Percentiles rank a stretch among this genome's conserved stretches.
Evolutionary conservation across 2,888 invertebrate species (phyloP).

Genomic region (Rhamnusium bicolor): DNA sequence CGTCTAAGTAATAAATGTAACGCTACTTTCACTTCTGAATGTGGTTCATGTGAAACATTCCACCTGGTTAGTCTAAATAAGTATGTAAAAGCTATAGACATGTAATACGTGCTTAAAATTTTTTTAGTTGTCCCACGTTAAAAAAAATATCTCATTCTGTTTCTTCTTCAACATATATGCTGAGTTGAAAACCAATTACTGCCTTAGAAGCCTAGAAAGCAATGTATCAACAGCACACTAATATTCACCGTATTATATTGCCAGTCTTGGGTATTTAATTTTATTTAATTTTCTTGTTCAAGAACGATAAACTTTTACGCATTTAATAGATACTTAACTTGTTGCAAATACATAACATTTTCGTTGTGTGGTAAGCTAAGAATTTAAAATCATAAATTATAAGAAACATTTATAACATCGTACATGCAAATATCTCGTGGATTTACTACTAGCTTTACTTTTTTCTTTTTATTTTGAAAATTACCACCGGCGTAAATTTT

Average conservation of each 20-base stretch:
- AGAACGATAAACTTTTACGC: conserved; percentile 7
- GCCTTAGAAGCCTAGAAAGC: no score
- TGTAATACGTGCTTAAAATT: no score
- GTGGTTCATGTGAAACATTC: background rate
- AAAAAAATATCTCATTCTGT: no score
- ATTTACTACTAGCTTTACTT: conserved; percentile 3
- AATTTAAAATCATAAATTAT: conserved; percentile 39
- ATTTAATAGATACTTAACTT: conserved; percentile 35
- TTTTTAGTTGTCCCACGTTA: no score
- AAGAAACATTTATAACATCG: conserved; percentile 35
- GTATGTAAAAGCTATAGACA: no score
- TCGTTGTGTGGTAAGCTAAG: conserved; percentile 34
- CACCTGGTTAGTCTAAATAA: background rate
- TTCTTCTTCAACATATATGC: background rate
- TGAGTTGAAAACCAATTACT: background rate
- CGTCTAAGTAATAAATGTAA: background rate
- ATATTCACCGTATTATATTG: background rate
- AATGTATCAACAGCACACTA: no score
- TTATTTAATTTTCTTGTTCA: conserved; percentile 12
- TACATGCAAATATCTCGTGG: conserved; percentile 22
- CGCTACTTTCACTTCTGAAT: background rate
- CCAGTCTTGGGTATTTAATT: background rate
- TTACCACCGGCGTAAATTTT: conserved; percentile 9
- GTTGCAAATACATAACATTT: conserved; percentile 18
- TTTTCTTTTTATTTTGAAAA: background rate